Evolutionary conservation across 2,888 invertebrate species (phyloP).

Genomic region (Syrista parreyssii): DNA sequence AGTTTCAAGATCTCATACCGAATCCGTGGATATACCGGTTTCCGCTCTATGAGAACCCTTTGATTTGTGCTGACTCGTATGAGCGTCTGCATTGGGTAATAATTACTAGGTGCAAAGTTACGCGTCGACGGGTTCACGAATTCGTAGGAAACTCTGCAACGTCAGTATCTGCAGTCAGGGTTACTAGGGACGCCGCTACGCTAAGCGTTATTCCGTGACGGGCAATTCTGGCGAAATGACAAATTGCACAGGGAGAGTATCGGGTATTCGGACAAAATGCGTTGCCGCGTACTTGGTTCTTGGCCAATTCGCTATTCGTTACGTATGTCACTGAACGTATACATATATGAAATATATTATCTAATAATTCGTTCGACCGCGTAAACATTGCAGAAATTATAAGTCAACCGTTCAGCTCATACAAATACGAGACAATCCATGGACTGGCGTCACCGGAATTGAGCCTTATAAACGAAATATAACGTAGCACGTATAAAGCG

Average conservation of each 20-base stretch:
- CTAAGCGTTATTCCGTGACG: slow-evolving; percentile 25
- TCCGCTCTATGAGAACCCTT: slow-evolving; percentile 14
- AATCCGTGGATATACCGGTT: slow-evolving; percentile 4
- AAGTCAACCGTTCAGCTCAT: background rate
- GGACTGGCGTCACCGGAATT: background rate
- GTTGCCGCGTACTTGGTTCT: slow-evolving; percentile 24
- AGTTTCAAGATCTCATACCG: slow-evolving; percentile 6
- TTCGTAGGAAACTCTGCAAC: background rate
- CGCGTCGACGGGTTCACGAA: background rate
- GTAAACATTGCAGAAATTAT: background rate
- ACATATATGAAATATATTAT: slow-evolving; percentile 15
- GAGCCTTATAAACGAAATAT: background rate
- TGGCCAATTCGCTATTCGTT: slow-evolving; percentile 42
- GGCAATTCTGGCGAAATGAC: slow-evolving; percentile 32
- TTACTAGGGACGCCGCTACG: background rate
- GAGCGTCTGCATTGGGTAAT: slow-evolving; percentile 9
- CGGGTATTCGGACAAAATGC: slow-evolving; percentile 21
- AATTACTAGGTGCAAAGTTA: background rate
- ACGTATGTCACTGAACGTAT: slow-evolving; percentile 9
- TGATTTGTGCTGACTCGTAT: slow-evolving; percentile 21
- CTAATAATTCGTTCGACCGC: slow-evolving; percentile 30
- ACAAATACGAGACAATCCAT: background rate
- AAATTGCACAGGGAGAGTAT: slow-evolving; percentile 19
- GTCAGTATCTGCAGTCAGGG: background rate
- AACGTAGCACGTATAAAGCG: background rate